Evolutionary conservation across 2,113 vertebrate species (phyloP).

Genomic region (Serilophus lunatus): DNA sequence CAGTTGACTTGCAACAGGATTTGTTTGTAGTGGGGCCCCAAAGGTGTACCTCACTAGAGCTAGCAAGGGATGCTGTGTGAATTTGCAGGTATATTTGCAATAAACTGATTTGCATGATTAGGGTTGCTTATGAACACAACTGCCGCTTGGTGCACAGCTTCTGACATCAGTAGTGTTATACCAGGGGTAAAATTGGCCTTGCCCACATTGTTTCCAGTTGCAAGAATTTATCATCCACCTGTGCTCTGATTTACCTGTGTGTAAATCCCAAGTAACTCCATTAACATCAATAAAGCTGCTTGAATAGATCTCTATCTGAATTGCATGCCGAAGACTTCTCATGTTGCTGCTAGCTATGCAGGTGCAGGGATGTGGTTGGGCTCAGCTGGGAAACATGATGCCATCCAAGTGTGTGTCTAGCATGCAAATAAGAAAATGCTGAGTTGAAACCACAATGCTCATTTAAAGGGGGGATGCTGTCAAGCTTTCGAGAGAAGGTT

Average conservation of each 20-base stretch:
- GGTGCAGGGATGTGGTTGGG: constrained; percentile 60
- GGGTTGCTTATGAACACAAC: not conserved
- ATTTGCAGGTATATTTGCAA: not conserved
- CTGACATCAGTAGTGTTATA: constrained; percentile 10
- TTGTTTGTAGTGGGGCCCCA: not conserved
- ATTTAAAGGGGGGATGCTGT: not conserved
- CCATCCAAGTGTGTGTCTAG: constrained; percentile 50
- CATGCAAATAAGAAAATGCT: constrained; percentile 58
- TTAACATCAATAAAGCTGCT: constrained; percentile 56
- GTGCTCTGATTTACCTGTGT: constrained; percentile 45
- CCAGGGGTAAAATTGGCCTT: not conserved
- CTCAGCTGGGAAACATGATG: constrained; percentile 54
- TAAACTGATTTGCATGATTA: not conserved
- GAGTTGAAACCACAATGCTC: constrained; percentile 25
- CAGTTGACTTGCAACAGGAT: not conserved
- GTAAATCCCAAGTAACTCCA: constrained; percentile 32
- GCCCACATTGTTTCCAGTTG: not conserved
- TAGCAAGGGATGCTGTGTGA: not conserved
- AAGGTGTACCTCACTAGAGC: not conserved
- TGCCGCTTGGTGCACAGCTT: not conserved
- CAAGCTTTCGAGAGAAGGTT: not conserved
- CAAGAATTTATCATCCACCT: constrained; percentile 58
- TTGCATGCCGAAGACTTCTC: not conserved
- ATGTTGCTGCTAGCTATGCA: constrained; percentile 59
- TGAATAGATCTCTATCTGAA: constrained; percentile 47